Evolutionary conservation across 2,797 vertebrate species (phyloP).

Genomic region (Pelobates cultripes): DNA sequence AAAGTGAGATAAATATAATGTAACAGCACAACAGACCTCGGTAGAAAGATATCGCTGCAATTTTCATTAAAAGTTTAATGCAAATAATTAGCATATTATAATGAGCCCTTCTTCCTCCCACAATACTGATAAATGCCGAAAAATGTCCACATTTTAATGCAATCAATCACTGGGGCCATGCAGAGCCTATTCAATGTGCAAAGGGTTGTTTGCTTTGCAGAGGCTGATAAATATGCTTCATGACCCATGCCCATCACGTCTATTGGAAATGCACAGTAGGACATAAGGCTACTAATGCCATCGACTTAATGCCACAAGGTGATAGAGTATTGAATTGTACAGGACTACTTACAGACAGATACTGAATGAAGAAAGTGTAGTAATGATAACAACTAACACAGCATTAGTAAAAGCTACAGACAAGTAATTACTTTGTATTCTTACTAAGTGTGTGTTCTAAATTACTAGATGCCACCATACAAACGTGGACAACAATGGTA

Average conservation of each 20-base stretch:
- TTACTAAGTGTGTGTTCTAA: too few species aligned
- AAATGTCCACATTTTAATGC: constrained; percentile 50
- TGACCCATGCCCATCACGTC: constrained; percentile 5
- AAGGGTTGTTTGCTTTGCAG: constrained; percentile 23
- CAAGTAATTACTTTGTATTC: too few species aligned
- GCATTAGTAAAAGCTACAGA: too few species aligned
- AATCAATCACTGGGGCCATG: constrained; percentile 48
- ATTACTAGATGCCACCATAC: too few species aligned
- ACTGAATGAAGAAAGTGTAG: neutral
- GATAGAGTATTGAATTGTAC: neutral
- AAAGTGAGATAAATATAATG: constrained; percentile 50
- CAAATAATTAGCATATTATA: constrained; percentile 53
- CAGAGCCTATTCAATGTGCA: constrained; percentile 31
- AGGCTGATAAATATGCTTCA: constrained; percentile 45
- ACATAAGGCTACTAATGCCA: too few species aligned
- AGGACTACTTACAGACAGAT: neutral
- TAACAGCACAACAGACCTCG: constrained; percentile 3
- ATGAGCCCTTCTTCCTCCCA: constrained; percentile 44
- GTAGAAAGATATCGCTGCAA: constrained; percentile 26
- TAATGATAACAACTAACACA: too few species aligned
- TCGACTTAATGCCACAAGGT: constrained; percentile 10
- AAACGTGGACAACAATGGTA: too few species aligned
- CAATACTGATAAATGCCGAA: constrained; percentile 41
- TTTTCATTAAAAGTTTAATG: constrained; percentile 44
- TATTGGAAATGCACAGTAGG: neutral